These are phyloP conservation scores for Eurosta solidaginis DNA, from an alignment of 1,140 invertebrate species.

Conservation along the genomic window DNA sequence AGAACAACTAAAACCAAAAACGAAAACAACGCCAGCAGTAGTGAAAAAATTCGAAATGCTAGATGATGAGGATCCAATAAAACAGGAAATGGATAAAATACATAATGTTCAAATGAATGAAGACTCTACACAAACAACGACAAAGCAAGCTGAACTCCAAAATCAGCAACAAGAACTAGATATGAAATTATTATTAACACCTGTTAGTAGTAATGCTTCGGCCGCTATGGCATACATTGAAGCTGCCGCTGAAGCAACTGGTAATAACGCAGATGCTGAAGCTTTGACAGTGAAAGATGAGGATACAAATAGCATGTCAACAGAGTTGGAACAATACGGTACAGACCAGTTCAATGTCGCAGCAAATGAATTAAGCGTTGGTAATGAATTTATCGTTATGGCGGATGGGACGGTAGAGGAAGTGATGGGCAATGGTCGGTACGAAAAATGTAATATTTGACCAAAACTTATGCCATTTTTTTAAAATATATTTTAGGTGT, in stretches of 20 bases:
- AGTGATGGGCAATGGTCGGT: slow-evolving; percentile 44
- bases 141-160: slow-evolving; percentile 18
- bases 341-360: not conserved
- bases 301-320: not conserved
- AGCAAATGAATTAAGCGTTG: slow-evolving; percentile 45
- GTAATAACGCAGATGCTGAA: not conserved
- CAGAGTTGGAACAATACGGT: slow-evolving; percentile 15
- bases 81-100: slow-evolving; percentile 5
- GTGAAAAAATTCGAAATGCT: slow-evolving; percentile 39
- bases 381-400: slow-evolving; percentile 50
- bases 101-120: slow-evolving; percentile 39
- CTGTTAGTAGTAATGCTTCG: slow-evolving; percentile 36
- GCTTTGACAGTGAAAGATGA: not conserved
- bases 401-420: slow-evolving; percentile 51
- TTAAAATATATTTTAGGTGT: slow-evolving; percentile 31
- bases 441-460: not conserved
- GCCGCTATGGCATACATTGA: slow-evolving; percentile 10
- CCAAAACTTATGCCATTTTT: not conserved
- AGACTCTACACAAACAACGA: slow-evolving; percentile 46
- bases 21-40: not conserved
- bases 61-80: slow-evolving; percentile 27
- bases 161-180: not conserved
- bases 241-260: not conserved
- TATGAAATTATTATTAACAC: slow-evolving; percentile 24
- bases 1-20: slow-evolving; percentile 42